A percentile compares a stretch with the other conserved stretches of the same genome.
These are phyloP conservation scores for Drosophila rhopaloa DNA, from an alignment of 1,140 invertebrate genomes.

Conservation along the genomic window DNA sequence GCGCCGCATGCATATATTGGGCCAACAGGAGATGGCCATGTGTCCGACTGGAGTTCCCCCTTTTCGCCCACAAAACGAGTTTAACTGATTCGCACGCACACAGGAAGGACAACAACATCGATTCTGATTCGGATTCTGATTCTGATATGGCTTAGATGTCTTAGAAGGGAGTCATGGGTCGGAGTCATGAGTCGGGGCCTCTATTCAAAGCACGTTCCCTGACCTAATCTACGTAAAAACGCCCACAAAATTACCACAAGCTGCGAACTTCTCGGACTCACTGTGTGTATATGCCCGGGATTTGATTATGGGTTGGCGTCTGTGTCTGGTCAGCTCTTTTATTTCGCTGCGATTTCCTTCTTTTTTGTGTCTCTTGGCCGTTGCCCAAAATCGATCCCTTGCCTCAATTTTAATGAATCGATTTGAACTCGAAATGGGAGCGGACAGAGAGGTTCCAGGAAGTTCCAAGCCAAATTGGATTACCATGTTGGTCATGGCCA, in stretches of 20 bases:
- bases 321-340: slow-evolving; percentile 50
- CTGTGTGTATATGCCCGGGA: slow-evolving; percentile 18
- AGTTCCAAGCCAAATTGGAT: slow-evolving; percentile 71
- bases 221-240: slow-evolving; percentile 83
- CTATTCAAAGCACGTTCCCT: slow-evolving; percentile 83
- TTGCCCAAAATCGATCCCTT: slow-evolving; percentile 60
- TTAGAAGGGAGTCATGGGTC: slow-evolving; percentile 40
- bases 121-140: slow-evolving; percentile 52
- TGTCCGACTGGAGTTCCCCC: slow-evolving; percentile 23
- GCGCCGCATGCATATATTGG: slow-evolving; percentile 83
- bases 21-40: slow-evolving; percentile 59
- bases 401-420: slow-evolving; percentile 73
- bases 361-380: slow-evolving; percentile 41
- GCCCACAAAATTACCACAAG: slow-evolving; percentile 84
- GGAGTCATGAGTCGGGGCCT: slow-evolving; percentile 8
- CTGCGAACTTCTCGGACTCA: slow-evolving; percentile 67
- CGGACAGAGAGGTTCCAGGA: slow-evolving; percentile 56
- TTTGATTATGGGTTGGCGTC: slow-evolving; percentile 52
- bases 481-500: slow-evolving; percentile 61
- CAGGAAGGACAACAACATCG: slow-evolving; percentile 52
- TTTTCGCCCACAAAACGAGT: slow-evolving; percentile 3
- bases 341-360: slow-evolving; percentile 37
- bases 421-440: slow-evolving; percentile 70
- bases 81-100: slow-evolving; percentile 77
- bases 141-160: slow-evolving; percentile 62